Base-by-base conservation (phyloP, 64 coral and sea anemone species). In the Stichodactyla mertensii region DNA sequence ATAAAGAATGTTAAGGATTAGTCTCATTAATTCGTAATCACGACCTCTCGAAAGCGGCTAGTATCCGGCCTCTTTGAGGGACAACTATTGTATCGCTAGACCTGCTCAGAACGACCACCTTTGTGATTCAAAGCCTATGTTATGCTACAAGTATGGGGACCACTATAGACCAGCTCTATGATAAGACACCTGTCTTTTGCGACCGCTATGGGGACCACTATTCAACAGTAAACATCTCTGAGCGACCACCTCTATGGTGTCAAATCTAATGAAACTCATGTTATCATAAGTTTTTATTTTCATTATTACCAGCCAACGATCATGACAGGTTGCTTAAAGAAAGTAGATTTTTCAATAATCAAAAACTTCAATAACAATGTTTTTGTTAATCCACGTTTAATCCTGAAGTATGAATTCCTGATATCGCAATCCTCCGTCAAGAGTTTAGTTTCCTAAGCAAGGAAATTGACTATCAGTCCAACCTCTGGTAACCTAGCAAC, bases 371-470 rank as follows among this genome's bases (percentile, higher is more conserved):
- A 69, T 69, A 69, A 22, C 16, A 4, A 69, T 69, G 0, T 58
- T 69, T 69, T 23, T 4, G 18, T 74, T 74, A 74, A 74, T 74
- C 69, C 69, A 28, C 0, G 10, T 9, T 74, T 74, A 26, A 74
- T 74, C 69, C 69, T 74, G 24, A 74, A 74, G 69, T 4, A 74
- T 74, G 69, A 74, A 74, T 74, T 74, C 69, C 27, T 74, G 69
- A 27, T 0, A 27, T 74, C 12, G 4, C 69, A 26, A 74, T 11
- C 19, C 62, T 74, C 64, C 69, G 7, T 12, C 20, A 74, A 74
- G 7, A 27, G 27, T 23, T 26, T 11, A 31, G 23, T 8, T 24
- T 3, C 36, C 3, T 45, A 45, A 45, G 36, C 0, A 9, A 71
- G 23, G 19, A 22, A 74, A 10, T 31, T 36, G 69, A 31, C 24